Conservation (phyloP, 2,888 invertebrate genomes). For the Orthosia gothica region DNA sequence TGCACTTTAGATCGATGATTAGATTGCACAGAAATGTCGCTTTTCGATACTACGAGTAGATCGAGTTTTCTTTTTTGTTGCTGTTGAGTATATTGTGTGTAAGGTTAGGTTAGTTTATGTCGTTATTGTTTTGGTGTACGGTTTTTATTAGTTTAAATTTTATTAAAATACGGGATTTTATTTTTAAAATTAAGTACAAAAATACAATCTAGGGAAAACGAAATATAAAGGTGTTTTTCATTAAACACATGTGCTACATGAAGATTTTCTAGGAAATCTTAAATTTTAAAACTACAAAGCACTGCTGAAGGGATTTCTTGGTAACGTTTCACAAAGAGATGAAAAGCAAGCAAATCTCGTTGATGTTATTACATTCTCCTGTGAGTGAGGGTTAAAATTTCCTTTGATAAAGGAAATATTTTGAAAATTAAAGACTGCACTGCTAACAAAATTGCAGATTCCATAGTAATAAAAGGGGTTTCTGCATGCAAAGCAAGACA, state of each 20-base stretch:
- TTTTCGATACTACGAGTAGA: slow-evolving; percentile 68
- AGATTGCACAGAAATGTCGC: slow-evolving; percentile 80
- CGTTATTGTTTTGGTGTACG: slow-evolving; percentile 25
- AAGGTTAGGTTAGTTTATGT: slow-evolving; percentile 48
- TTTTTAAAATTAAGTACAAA: neutral
- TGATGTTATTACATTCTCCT: neutral
- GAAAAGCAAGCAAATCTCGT: slow-evolving; percentile 17
- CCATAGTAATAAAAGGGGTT: slow-evolving; percentile 39
- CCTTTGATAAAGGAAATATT: neutral
- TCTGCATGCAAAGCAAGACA: slow-evolving; percentile 75
- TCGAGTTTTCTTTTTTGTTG: slow-evolving; percentile 63
- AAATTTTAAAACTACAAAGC: slow-evolving; percentile 42
- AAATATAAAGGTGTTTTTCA: neutral
- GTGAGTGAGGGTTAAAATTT: neutral
- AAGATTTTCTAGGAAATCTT: slow-evolving; percentile 48
- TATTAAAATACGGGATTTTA: neutral
- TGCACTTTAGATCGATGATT: slow-evolving; percentile 85
- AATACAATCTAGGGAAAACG: neutral
- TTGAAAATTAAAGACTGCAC: neutral
- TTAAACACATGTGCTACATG: neutral
- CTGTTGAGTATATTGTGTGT: slow-evolving; percentile 40
- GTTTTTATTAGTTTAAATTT: neutral
- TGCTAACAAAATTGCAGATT: slow-evolving; percentile 1
- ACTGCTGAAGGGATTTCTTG: slow-evolving; percentile 56
- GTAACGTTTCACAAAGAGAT: slow-evolving; percentile 64